Evolutionary conservation across 2,888 invertebrate genomes (phyloP), one percentile per base, ranked within the genome.

Genomic region (Thumatha senex): DNA sequence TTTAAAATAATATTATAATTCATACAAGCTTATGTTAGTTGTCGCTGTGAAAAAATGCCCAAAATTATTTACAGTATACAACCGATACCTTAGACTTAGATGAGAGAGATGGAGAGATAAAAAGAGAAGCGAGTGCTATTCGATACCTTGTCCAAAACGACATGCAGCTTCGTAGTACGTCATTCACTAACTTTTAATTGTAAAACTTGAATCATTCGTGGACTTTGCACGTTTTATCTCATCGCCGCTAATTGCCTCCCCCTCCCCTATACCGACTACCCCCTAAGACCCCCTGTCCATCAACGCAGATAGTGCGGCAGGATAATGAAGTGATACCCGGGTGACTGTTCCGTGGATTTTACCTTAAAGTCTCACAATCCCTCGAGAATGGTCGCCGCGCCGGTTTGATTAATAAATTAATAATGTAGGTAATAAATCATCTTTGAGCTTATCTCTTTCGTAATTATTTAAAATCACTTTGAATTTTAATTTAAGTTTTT

Each of bases 201-300:
- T 77, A 72, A 76, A 76, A 76, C 74, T 77, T 76, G 70, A 72
- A 72, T 75, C 67, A 72, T 72, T 74, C 74, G 69, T 66, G 69
- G 69, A 74, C 72, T 74, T 77, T 62, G 65, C 72, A 72, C 74
- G 72, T 72, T 72, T 73, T 75, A 74, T 76, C 76, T 74, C 70
- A 66, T 67, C 68, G 63, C 57, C 47, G 63, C 74, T 77, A 76
- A 77, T 74, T 76, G 74, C 63, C 61, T 46, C 55, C 34, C 39
- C 43, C 41, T 15, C 13, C 9, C 15, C 2, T 30, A 4, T 24
- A 1, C 40, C 30, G 29, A 4, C 8, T 5, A 2, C 10, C 29
- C 5, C 15, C 18, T 5, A 30, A 2, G 31, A 1, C 42, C 34
- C 12, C 40, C 7, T 40, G 13, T 31, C 40, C 29, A 30, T 42